Conservation (phyloP, 1,140 invertebrate species). For the Anoplolepis gracilipes region DNA sequence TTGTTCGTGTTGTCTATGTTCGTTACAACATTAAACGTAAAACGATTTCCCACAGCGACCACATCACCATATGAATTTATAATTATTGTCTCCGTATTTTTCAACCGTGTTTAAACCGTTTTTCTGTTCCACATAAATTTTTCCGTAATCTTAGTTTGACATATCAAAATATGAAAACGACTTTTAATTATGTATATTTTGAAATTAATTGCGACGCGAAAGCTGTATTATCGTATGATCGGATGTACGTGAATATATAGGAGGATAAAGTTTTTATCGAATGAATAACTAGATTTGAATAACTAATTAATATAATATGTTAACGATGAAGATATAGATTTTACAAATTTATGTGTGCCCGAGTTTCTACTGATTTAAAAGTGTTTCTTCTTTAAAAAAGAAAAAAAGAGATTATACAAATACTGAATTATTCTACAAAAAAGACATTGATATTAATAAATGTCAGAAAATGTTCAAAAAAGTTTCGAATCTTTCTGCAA, state of each 20-base stretch:
- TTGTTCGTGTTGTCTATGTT: slow-evolving; percentile 2
- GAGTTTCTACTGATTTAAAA: slow-evolving; percentile 5
- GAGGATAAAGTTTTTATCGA: background rate
- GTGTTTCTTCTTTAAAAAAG: background rate
- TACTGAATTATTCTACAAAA: background rate
- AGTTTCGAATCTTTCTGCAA: background rate
- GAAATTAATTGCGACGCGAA: background rate
- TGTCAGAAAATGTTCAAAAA: background rate
- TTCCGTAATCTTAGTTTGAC: background rate
- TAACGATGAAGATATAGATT: slow-evolving; percentile 34
- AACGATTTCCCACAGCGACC: background rate
- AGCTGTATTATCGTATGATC: background rate
- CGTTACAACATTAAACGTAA: slow-evolving; percentile 17
- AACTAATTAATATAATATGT: slow-evolving; percentile 11
- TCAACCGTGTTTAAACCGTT: background rate
- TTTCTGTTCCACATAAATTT: background rate
- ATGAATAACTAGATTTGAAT: background rate
- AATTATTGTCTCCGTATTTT: slow-evolving; percentile 17
- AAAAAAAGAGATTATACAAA: background rate
- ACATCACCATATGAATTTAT: background rate
- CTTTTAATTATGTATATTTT: slow-evolving; percentile 1
- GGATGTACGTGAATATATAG: background rate
- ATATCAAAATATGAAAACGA: background rate
- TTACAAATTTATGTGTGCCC: slow-evolving; percentile 16
- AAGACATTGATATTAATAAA: slow-evolving; percentile 12